Conservation (phyloP, 35 echinoderm and acorn worm species). For the Strongylocentrotus purpuratus region DNA sequence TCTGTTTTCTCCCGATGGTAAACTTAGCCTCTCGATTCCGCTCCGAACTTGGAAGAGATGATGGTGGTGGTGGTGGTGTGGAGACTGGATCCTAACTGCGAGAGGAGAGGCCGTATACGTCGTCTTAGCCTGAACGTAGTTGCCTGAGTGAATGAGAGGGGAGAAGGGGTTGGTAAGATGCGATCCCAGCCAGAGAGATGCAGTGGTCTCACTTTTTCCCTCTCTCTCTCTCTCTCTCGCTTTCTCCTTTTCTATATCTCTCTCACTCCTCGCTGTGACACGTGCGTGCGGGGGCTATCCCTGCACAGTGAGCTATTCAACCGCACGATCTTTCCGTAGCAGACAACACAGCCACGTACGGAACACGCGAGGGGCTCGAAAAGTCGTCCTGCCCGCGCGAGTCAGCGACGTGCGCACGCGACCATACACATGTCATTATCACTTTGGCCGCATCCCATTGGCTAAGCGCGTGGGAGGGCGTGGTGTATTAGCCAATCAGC, state of each 20-base stretch:
- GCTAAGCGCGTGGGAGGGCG: slow-evolving; percentile 3
- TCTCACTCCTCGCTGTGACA: neutral
- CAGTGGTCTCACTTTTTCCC: neutral
- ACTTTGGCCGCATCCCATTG: slow-evolving; percentile 21
- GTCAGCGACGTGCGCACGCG: slow-evolving; percentile 6
- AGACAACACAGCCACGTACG: neutral
- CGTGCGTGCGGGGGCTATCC: slow-evolving; percentile 19
- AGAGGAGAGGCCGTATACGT: neutral
- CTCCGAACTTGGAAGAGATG: slow-evolving; percentile 12
- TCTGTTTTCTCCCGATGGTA: neutral
- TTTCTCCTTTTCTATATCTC: neutral
- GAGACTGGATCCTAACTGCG: neutral
- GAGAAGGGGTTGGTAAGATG: neutral
- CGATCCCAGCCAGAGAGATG: neutral
- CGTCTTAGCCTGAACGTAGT: neutral
- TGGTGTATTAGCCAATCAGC: slow-evolving; percentile 21
- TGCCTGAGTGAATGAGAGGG: slow-evolving; percentile 20
- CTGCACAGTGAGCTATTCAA: neutral
- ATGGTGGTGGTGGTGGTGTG: slow-evolving; percentile 11
- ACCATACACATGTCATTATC: slow-evolving; percentile 44
- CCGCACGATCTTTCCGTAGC: neutral
- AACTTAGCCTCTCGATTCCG: neutral
- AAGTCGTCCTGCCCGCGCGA: slow-evolving; percentile 26
- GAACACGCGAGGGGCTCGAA: neutral
- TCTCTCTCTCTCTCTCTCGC: neutral